Evolutionary conservation across 2,113 vertebrate species (phyloP).

Genomic region (Sylvietta virens): DNA sequence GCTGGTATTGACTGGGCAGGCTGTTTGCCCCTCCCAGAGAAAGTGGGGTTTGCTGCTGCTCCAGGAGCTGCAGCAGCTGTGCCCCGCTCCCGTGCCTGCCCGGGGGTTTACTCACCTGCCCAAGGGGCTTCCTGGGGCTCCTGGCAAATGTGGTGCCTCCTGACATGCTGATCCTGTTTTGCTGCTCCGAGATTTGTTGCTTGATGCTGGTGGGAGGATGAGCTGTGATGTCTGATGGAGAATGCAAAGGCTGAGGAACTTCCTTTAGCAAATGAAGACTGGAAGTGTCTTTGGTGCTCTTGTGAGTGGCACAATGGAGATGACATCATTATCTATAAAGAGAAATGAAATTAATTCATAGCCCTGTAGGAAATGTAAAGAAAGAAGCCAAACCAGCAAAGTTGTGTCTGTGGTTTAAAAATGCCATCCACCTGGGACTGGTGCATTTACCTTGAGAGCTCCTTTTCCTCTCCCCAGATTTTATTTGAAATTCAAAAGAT

Average conservation of each 20-base stretch:
- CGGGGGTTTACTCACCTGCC: background rate
- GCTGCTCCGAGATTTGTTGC: background rate
- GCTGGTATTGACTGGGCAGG: background rate
- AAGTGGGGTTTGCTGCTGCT: rapidly evolving
- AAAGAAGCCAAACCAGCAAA: background rate
- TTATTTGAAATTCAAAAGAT: background rate
- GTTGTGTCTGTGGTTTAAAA: background rate
- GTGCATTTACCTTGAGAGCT: background rate
- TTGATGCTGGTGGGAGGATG: background rate
- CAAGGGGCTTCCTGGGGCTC: background rate
- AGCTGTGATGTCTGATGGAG: background rate
- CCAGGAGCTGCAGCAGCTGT: background rate
- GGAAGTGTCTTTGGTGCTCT: background rate
- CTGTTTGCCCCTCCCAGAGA: background rate
- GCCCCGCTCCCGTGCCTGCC: background rate
- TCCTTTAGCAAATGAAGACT: background rate
- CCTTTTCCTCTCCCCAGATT: background rate
- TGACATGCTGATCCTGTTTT: background rate
- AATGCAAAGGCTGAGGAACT: background rate
- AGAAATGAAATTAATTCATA: background rate
- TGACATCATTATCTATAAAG: background rate
- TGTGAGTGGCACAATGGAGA: background rate
- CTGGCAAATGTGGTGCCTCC: background rate
- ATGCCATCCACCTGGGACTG: background rate
- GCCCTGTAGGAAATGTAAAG: background rate